Evolutionary conservation across 2,797 vertebrate genomes (phyloP).

Genomic region (Meda fulgida): DNA sequence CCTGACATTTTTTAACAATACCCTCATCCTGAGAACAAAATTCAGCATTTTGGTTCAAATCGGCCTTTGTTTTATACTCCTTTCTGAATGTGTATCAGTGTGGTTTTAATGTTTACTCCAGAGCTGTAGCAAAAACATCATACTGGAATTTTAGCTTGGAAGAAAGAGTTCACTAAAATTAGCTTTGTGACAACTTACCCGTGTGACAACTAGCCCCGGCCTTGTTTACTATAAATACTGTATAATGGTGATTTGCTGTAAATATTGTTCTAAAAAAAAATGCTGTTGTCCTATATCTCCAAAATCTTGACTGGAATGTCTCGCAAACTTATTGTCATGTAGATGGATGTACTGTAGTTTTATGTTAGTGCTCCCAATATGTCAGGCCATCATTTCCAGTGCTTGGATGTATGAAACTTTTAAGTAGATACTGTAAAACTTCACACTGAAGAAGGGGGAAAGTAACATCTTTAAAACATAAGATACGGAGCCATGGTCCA

Average conservation of each 20-base stretch:
- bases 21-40: not conserved
- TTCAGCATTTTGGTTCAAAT: not conserved
- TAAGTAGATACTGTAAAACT: conserved; percentile 1
- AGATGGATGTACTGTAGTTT: not conserved
- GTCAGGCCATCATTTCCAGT: conserved; percentile 11
- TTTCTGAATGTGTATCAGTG: not conserved
- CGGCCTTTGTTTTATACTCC: not conserved
- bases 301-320: not conserved
- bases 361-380: conserved; percentile 3
- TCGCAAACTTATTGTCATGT: not conserved
- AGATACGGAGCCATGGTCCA: not conserved
- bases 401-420: not conserved
- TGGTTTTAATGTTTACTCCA: not conserved
- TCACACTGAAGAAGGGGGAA: not conserved
- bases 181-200: too few species aligned
- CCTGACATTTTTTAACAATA: not conserved
- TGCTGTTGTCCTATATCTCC: not conserved
- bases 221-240: not conserved
- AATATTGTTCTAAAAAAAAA: not conserved
- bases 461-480: conserved; percentile 27
- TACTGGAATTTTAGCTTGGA: not conserved
- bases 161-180: not conserved
- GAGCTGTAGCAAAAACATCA: not conserved
- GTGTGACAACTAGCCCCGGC: not conserved
- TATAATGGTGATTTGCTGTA: not conserved